Evolutionary conservation across 2,888 invertebrate genomes (phyloP), one percentile per base, ranked within the genome.

Genomic region (Melangyna quadrimaculata): DNA sequence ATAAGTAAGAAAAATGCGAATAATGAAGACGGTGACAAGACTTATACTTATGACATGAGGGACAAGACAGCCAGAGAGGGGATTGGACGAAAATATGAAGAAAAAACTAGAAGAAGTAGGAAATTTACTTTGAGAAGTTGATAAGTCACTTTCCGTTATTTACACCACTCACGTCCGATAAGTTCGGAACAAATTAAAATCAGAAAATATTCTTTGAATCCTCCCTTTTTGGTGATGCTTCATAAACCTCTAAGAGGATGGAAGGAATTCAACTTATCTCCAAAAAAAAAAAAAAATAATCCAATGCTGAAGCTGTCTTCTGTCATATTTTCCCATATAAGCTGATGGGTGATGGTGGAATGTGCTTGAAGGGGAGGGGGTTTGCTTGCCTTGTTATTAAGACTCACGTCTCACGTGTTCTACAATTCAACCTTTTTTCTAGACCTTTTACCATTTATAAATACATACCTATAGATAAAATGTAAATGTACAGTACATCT

Each of bases 131-230:
- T 37, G 57, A 22, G 17, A 51, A 75, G 51, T 70, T 57, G 67
- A 61, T 22, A 69, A 57, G 78, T 74, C 83, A 78, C 40, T 83
- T 74, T 57, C 24, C 51, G 35, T 55, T 78, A 65, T 71, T 40
- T 17, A 53, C 4, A 72, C 67, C 61, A 65, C 80, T 75, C 80
- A 84, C 84, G 80, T 84, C 70, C 80, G 71, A 77, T 55, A 72
- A 72, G 67, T 80, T 84, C 32, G 40, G 51, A 84, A 79, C 63
- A 65, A 83, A 83, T 83, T 83, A 80, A 80, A 84, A 80, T 80
- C 72, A 7, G 61, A 27, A 65, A 79, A 61, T 48, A 80, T 67
- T 67, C 57, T 12, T 35, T 4, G 7, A 37, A 19, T 17, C 51
- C 6, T n/a, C 45, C 14, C 45, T 3, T 48, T 32, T 14, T 17